Evolutionary conservation across 2,113 vertebrate species (phyloP).

Genomic region (Cervus canadensis): DNA sequence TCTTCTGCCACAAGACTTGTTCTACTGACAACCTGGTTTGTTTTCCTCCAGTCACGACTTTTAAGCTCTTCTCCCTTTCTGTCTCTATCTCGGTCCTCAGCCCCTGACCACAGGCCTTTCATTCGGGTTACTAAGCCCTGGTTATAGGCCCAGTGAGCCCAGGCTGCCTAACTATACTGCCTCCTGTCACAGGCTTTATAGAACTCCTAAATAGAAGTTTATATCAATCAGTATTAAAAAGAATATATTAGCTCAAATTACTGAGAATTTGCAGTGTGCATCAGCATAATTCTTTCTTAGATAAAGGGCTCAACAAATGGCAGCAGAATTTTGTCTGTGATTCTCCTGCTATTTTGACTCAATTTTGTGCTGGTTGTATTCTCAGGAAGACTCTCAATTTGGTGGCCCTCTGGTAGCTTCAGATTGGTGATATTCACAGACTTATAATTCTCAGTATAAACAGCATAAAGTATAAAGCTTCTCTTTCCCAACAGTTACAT

Average conservation of each 20-base stretch:
- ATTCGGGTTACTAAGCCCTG: neutral
- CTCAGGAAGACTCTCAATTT: neutral
- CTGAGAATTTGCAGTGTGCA: neutral
- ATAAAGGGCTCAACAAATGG: neutral
- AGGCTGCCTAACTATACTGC: neutral
- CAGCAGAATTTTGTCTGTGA: neutral
- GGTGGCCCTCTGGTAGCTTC: neutral
- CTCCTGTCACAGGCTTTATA: neutral
- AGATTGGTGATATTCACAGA: neutral
- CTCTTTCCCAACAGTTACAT: neutral
- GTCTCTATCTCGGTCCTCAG: neutral
- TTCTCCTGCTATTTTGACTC: neutral
- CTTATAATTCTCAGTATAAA: neutral
- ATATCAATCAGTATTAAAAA: neutral
- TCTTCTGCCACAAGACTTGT: neutral
- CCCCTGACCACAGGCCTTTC: neutral
- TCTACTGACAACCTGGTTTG: neutral
- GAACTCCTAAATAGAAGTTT: neutral
- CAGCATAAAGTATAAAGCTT: neutral
- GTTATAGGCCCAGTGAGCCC: neutral
- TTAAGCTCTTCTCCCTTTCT: neutral
- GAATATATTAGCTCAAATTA: neutral
- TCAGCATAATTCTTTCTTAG: neutral
- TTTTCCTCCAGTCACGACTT: neutral
- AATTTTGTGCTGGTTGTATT: neutral